These are phyloP conservation scores for Microcebus murinus DNA, from an alignment of 2,113 vertebrate genomes.

Conservation along the genomic window DNA sequence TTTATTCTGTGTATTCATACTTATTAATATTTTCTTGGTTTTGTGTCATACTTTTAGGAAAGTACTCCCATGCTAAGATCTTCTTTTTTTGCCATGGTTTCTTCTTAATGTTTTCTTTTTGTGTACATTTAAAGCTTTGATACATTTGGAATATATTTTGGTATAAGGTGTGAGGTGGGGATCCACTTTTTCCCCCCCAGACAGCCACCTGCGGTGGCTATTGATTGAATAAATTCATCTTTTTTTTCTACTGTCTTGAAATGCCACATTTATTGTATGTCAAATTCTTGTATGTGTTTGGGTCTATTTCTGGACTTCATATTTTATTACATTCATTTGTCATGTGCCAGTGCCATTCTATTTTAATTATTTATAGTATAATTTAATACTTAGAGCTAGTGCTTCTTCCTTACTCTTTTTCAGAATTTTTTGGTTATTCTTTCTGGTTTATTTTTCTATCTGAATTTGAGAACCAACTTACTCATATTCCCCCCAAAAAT, in stretches of 20 bases:
- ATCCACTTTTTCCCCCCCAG: neutral
- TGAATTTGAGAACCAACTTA: neutral
- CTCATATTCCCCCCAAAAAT: neutral
- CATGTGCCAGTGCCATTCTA: neutral
- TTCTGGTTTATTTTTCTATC: neutral
- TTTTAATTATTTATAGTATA: conserved; percentile 24
- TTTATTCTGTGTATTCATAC: neutral
- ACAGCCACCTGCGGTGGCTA: neutral
- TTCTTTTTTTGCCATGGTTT: neutral
- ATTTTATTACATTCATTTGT: neutral
- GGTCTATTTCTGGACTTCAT: neutral
- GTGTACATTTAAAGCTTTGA: neutral
- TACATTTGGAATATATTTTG: neutral
- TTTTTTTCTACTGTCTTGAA: neutral
- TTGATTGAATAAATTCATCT: neutral
- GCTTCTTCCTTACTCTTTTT: neutral
- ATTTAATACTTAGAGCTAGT: neutral
- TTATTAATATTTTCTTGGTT: neutral
- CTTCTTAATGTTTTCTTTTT: neutral
- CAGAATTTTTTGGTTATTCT: neutral
- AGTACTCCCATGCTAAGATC: neutral
- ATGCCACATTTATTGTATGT: neutral
- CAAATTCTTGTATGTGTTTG: neutral
- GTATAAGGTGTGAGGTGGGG: neutral
- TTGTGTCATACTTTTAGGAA: neutral